Base-by-base conservation (phyloP, 2,113 vertebrate genomes). In the Oncorhynchus mykiss region DNA sequence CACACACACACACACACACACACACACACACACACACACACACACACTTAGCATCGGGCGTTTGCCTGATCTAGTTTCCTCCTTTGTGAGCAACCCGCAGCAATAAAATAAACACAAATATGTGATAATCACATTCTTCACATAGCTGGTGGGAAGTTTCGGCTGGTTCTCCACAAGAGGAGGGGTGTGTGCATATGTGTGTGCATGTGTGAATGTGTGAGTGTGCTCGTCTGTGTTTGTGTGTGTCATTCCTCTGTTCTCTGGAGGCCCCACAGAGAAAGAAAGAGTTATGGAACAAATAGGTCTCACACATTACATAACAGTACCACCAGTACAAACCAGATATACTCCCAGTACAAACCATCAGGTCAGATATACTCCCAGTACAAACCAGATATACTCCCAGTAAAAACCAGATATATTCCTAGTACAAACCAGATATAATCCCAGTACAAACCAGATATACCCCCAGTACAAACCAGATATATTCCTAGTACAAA, bases 91-190 rank as follows among this genome's bases (percentile, higher is more conserved):
- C 76, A 82, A 87, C 86, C 86, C 81, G 78, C 84, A 67, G 87
- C 85, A 88, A 91, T 92, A 91, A 91, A 90, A 91, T 86, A 91
- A 93, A 92, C 89, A 92, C 86, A 90, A 90, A 91, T 86, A 83
- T 76, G 78, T 85, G 87, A 89, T 89, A 88, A 92, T 89, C 83
- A 82, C 89, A 90, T 92, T 91, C 89, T 81, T 74, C 69, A 75
- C 85, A 88, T 89, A 91, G 89, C 88, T 88, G 86, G 82, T 92
- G 89, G 86, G 89, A 91, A 90, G 88, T 93, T 91, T 89, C 79
- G 87, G 92, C 89, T 88, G 84, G 85, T 90, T 91, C 85, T 85
- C 75, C 81, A 85, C 78, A 81, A 78, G 80, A 89, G 60, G 13
- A 78, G 69, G 79, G 72, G 76, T 18, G 73, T 60, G 74, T 72